phyloP scores from a whole-genome alignment of 1,140 invertebrate species.

The Sminthurides bifidus region DNA sequence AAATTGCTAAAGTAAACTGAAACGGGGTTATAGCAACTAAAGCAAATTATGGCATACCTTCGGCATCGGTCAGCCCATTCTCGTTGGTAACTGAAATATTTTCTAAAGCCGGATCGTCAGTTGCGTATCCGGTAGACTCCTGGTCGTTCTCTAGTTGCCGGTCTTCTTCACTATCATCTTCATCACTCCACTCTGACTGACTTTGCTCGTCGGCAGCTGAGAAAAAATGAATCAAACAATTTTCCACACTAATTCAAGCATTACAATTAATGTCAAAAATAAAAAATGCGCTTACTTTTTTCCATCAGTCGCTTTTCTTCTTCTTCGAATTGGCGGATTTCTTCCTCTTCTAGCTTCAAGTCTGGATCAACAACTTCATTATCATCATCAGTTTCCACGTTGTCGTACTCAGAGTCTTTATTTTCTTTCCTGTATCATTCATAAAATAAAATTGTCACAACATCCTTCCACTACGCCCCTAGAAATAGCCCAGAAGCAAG shows the following conservation, averaged over 20 bases:
- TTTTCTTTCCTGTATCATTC: conserved; percentile 28
- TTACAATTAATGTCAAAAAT: background rate
- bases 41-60: conserved; percentile 41
- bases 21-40: background rate
- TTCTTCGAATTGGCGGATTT: conserved; percentile 37
- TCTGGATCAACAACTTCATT: conserved; percentile 32
- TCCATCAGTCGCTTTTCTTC: conserved; percentile 43
- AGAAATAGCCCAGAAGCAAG: too few species aligned
- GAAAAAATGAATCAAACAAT: background rate
- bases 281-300: conserved; percentile 34
- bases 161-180: conserved; percentile 41
- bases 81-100: conserved; percentile 72
- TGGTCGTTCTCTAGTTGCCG: conserved; percentile 40
- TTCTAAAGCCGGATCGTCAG: conserved; percentile 66
- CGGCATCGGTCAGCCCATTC: conserved; percentile 70
- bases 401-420: conserved; percentile 35
- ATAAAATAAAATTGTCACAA: too few species aligned
- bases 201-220: conserved; percentile 39
- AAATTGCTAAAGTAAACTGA: background rate
- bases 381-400: conserved; percentile 33
- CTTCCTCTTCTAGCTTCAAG: conserved; percentile 33
- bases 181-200: conserved; percentile 67
- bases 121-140: conserved; percentile 66
- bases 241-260: background rate
- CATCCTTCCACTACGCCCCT: too few species aligned